Evolutionary conservation across 2,113 vertebrate genomes (phyloP), one percentile per base, ranked within the genome.

Genomic region (Zapornia atra): DNA sequence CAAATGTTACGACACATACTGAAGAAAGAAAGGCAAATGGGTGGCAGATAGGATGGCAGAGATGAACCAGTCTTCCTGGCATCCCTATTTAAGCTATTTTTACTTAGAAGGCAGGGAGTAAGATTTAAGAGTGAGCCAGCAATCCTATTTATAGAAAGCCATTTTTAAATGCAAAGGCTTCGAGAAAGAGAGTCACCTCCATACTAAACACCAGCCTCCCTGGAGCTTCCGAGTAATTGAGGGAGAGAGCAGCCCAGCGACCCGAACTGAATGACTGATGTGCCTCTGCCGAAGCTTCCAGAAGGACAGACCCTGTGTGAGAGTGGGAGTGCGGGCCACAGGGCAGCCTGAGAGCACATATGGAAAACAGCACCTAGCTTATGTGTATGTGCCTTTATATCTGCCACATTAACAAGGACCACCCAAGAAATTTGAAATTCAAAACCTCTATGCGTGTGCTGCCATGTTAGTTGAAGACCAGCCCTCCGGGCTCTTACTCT

Each of bases 91-190:
- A 97, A 98, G 96, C 96, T 98, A 98, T 98, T 98, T 98, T 99
- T 98, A 98, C 97, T 97, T 92, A 93, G 98, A 98, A 98, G 97
- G 96, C 98, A 98, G 97, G 97, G 97, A 98, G 93, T 98, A 97
- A 98, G 98, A 98, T 98, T 98, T 98, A 98, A 98, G 98, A 98
- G 98, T 98, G 98, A 98, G 98, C 97, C 98, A 98, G 98, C 97
- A 97, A 93, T 72, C 97, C 95, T 99, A 98, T 99, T 99, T 99
- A 98, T 99, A 99, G 98, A 96, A 95, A 94, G 80, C 90, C 96
- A 86, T 98, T 98, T 98, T 98, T 93, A 97, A 98, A 96, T 96
- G 97, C 95, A 97, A 94, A 88, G 69, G 94, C 92, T 96, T 81
- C 82, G 91, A 86, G 92, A 22, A 96, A 50, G 77, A 60, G 70